Percentiles rank a stretch among this genome's conserved stretches.
phyloP scores from a whole-genome alignment of 2,888 invertebrate species.

The Entomobrya multifasciata region DNA sequence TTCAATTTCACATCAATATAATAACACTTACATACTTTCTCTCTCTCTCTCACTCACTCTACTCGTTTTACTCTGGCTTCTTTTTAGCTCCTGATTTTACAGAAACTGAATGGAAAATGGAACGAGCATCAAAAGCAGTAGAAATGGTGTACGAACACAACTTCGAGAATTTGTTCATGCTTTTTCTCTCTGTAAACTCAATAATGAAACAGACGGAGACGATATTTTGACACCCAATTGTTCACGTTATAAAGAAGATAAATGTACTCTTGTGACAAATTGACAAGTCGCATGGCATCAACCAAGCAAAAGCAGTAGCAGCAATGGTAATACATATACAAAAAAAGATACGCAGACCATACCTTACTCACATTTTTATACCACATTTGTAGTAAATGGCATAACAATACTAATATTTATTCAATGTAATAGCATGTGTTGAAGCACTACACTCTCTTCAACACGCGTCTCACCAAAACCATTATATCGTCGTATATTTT shows the following conservation, averaged over 20 bases:
- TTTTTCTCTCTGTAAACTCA: slow-evolving; percentile 51
- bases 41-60: neutral
- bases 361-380: slow-evolving; percentile 15
- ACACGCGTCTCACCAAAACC: slow-evolving; percentile 4
- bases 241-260: slow-evolving; percentile 70
- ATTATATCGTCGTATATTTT: slow-evolving; percentile 28
- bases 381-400: slow-evolving; percentile 21
- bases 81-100: slow-evolving; percentile 30
- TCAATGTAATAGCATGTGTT: slow-evolving; percentile 57
- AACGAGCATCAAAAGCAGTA: neutral
- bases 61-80: too few relatives aligned
- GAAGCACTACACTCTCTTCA: neutral
- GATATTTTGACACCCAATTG: slow-evolving; percentile 70
- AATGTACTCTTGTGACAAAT: slow-evolving; percentile 69
- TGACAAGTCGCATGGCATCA: slow-evolving; percentile 66
- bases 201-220: slow-evolving; percentile 68
- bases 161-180: slow-evolving; percentile 7
- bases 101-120: slow-evolving; percentile 20
- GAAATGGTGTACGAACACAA: slow-evolving; percentile 21
- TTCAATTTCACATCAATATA: slow-evolving; percentile 62
- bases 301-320: slow-evolving; percentile 24
- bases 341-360: neutral
- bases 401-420: slow-evolving; percentile 62
- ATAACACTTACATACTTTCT: slow-evolving; percentile 42
- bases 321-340: neutral